A percentile compares a stretch with the other conserved stretches of the same genome.
Evolutionary conservation across 2,888 invertebrate genomes (phyloP).

Genomic region (Lissocephala sabroskyi): DNA sequence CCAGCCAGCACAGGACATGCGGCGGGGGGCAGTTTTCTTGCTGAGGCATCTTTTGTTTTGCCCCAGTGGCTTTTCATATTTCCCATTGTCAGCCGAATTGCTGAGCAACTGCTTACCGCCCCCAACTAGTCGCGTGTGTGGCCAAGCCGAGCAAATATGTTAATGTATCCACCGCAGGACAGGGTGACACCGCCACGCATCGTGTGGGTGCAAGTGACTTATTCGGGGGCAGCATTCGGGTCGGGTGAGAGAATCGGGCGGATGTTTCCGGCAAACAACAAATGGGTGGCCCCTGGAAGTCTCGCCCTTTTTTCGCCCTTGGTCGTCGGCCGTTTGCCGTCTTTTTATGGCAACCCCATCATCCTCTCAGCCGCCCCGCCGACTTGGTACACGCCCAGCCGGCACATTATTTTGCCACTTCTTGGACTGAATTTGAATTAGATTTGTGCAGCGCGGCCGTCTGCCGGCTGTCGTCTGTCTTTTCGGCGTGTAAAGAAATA

Average conservation of each 20-base stretch:
- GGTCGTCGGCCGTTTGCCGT: constrained; percentile 45
- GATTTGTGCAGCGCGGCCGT: constrained; percentile 42
- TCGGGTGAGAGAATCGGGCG: no score
- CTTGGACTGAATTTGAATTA: constrained; percentile 65
- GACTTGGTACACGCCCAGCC: constrained; percentile 48
- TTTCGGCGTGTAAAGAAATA: constrained; percentile 61
- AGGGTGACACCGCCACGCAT: constrained; percentile 52
- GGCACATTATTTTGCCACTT: constrained; percentile 61
- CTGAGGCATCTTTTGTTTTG: constrained; percentile 17
- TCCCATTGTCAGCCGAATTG: constrained; percentile 50
- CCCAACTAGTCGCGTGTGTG: no score
- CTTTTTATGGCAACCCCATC: constrained; percentile 9
- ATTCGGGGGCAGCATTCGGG: no score
- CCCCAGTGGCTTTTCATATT: constrained; percentile 30
- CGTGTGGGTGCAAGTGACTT: constrained; percentile 4
- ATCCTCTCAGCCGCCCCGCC: constrained; percentile 16
- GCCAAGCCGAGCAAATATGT: constrained; percentile 63
- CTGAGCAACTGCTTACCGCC: no score
- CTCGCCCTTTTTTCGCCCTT: constrained; percentile 50
- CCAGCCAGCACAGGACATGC: not conserved
- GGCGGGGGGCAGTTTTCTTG: not conserved
- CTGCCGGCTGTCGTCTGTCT: constrained; percentile 51
- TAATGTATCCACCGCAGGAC: constrained; percentile 45
- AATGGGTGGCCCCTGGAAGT: constrained; percentile 56
- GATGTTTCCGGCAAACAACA: constrained; percentile 36